Conservation (phyloP, 1,140 invertebrate genomes). For the Plutomurus gul region DNA sequence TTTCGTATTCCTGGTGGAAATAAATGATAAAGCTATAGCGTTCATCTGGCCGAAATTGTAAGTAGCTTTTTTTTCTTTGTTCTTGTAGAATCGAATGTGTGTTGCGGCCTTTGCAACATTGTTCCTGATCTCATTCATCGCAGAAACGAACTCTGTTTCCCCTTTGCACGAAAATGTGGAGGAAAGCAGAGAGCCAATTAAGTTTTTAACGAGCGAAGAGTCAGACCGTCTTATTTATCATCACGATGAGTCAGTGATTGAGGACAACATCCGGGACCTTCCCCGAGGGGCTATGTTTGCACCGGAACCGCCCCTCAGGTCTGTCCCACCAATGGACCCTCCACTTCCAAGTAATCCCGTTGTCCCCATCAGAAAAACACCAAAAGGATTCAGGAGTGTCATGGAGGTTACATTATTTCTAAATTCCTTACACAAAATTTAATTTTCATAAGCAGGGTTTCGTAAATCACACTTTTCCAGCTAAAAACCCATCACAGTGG, state of each 20-base stretch:
- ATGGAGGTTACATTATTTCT: constrained; percentile 22
- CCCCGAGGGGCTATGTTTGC: constrained; percentile 36
- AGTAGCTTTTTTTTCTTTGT: not conserved
- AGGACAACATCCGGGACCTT: constrained; percentile 46
- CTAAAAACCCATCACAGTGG: too few species aligned
- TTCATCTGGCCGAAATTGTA: too few species aligned
- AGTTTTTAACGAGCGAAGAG: constrained; percentile 37
- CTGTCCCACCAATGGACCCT: constrained; percentile 51
- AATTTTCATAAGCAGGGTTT: too few species aligned
- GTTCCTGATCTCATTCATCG: not conserved
- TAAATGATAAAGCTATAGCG: too few species aligned
- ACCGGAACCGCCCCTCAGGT: constrained; percentile 32
- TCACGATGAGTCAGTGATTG: constrained; percentile 49
- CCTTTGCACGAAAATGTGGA: not conserved
- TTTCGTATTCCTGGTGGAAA: too few species aligned
- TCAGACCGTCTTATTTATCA: constrained; percentile 46
- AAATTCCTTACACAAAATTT: too few species aligned
- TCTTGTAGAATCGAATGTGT: not conserved
- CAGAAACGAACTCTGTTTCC: not conserved
- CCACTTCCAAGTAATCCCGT: constrained; percentile 19
- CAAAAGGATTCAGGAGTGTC: constrained; percentile 4
- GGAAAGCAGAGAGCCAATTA: not conserved
- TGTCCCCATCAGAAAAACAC: not conserved
- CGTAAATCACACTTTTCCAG: too few species aligned
- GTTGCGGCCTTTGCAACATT: not conserved